Base-by-base conservation (phyloP, 2,113 vertebrate species). In the Xiphias gladius region DNA sequence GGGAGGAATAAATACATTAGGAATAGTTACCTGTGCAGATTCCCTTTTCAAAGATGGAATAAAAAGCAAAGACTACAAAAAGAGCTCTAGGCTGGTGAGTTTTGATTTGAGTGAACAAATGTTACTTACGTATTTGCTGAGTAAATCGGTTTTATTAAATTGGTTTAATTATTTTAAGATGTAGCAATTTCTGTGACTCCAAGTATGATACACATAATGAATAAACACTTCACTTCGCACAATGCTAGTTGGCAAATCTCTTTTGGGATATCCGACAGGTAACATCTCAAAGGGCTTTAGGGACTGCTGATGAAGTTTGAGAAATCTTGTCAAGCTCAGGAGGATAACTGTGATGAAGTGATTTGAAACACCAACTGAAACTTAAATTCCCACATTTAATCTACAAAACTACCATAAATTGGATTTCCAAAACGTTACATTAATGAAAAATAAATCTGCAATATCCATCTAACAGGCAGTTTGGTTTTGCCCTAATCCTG, bases 261-360 rank as follows among this genome's bases (percentile, higher is more conserved):
- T 72, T 66, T 59, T 20, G 35, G 32, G 20, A 71, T 65, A 74
- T 57, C 22, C 61, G 26, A 67, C 26, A 75, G 59, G 41, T 72
- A 59, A 59, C 16, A 26, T 55, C 62, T 43, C 46, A 58, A 77
- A 83, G 57, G 39, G 48, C 16, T 66, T 54, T 41, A 19, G n/a
- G 54, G 6, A 43, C 2, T 48, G 14, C 48, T 58, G 50, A 77
- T 62, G 28, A 54, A 37, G 28, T 70, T 65, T 64, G 55, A 30
- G 17, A 66, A 59, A 79, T 63, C 11, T 48, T 28, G 43, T 68
- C 58, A 24, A 9, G 17, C 43, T 28, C 50, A 67, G 22, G 64
- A 68, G 28, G 26, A 62, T 35, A 35, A 59, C 9, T 50, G 24
- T 41, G 13, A 6, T 32, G n/a, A 9, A 11, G 57, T 22, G 58